phyloP scores from a whole-genome alignment of 2,113 vertebrate species.

The Chinchilla lanigera region DNA sequence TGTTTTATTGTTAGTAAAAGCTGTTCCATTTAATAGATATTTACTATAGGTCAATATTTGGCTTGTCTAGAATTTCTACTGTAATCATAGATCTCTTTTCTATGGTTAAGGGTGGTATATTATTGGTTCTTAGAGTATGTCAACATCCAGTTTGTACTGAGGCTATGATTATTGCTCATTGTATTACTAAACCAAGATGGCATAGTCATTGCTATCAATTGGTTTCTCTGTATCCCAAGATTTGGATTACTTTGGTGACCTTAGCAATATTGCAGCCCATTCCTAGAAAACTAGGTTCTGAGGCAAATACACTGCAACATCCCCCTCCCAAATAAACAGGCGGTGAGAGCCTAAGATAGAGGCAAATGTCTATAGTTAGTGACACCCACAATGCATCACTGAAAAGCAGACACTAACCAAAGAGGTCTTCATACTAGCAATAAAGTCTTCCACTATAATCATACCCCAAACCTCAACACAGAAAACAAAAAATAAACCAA shows the following conservation, averaged over 20 bases:
- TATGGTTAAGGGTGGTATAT: background rate
- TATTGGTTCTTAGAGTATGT: background rate
- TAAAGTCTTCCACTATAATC: background rate
- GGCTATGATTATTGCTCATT: background rate
- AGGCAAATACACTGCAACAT: background rate
- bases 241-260: background rate
- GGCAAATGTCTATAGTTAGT: background rate
- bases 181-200: background rate
- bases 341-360: background rate
- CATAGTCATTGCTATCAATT: background rate
- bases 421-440: background rate
- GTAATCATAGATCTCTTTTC: background rate
- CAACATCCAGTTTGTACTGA: background rate
- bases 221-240: background rate
- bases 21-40: background rate
- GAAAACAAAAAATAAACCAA: background rate
- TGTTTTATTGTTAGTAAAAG: background rate
- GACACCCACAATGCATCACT: background rate
- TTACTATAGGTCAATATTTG: background rate
- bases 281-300: background rate
- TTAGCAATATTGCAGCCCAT: background rate
- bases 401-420: background rate
- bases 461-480: background rate
- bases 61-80: background rate
- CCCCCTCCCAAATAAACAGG: background rate